Conservation (phyloP, 2,113 vertebrate species). For the Nerophis ophidion region DNA sequence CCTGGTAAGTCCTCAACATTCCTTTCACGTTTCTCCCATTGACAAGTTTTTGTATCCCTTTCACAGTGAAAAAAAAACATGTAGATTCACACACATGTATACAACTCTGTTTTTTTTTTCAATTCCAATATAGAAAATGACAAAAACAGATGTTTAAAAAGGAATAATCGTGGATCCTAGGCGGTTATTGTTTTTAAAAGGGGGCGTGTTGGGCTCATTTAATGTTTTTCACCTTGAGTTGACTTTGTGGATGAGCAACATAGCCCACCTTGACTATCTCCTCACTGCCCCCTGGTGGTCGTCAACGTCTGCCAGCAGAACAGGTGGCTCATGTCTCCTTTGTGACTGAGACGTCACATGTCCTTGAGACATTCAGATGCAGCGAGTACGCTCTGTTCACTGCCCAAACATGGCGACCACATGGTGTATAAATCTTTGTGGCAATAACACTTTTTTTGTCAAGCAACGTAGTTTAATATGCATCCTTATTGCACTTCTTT, state of each 20-base stretch:
- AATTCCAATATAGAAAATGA: background rate
- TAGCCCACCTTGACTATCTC: constrained; percentile 9
- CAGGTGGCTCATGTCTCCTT: constrained; percentile 15
- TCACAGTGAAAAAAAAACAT: background rate
- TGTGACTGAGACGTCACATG: background rate
- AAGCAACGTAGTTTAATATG: background rate
- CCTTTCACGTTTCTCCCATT: background rate
- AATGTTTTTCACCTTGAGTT: constrained; percentile 47
- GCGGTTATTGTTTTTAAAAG: background rate
- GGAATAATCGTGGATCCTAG: background rate
- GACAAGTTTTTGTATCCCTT: background rate
- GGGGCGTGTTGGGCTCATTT: background rate
- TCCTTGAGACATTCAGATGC: background rate
- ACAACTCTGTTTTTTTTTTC: constrained; percentile 2
- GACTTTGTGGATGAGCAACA: constrained; percentile 41
- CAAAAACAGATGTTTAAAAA: too few species aligned
- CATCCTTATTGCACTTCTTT: background rate
- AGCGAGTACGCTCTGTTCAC: background rate
- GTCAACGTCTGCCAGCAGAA: constrained; percentile 13
- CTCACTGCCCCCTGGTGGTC: constrained; percentile 35
- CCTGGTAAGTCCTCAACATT: constrained; percentile 37
- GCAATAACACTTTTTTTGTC: background rate
- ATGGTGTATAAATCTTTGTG: background rate
- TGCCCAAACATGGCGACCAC: background rate
- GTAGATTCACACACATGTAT: background rate